Percentiles rank a stretch among this genome's conserved stretches.
These are phyloP conservation scores for Kryptolebias ocellatus DNA, from an alignment of 2,797 vertebrate species.

Conservation along the genomic window DNA sequence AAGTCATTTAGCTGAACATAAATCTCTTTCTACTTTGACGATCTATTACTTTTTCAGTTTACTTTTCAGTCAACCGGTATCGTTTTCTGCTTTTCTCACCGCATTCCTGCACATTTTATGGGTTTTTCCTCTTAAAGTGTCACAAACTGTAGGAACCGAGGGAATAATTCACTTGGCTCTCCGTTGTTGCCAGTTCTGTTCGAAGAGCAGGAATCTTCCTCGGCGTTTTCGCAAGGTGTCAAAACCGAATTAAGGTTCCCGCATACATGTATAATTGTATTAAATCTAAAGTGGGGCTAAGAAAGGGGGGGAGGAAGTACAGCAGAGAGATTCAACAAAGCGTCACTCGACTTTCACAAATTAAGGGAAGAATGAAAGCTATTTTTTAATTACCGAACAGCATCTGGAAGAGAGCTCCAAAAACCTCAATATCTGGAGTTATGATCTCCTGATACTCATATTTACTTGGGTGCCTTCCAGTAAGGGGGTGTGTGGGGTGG, in stretches of 20 bases:
- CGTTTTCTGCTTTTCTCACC: background rate
- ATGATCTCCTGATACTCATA: constrained; percentile 70
- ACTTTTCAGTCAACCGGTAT: too few relatives aligned
- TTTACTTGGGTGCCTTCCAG: constrained; percentile 64
- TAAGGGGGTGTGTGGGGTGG: background rate
- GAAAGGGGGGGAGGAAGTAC: constrained; percentile 21
- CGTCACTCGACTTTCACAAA: constrained; percentile 70
- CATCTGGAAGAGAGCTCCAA: constrained; percentile 75
- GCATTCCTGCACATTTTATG: background rate
- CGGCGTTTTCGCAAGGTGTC: constrained; percentile 15
- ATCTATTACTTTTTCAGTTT: too few relatives aligned
- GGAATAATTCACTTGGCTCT: too few relatives aligned
- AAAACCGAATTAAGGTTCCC: constrained; percentile 37
- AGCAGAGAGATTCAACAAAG: constrained; percentile 43
- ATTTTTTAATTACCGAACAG: constrained; percentile 77
- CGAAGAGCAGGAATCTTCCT: background rate
- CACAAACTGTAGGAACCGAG: too few relatives aligned
- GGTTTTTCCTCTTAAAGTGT: too few relatives aligned
- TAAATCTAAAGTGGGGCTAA: constrained; percentile 35
- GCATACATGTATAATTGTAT: constrained; percentile 43
- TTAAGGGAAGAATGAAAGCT: constrained; percentile 76
- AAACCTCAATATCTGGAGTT: constrained; percentile 77
- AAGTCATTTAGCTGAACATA: constrained; percentile 3
- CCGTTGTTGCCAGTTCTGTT: too few relatives aligned
- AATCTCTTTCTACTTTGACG: constrained; percentile 24